A percentile compares a stretch with the other conserved stretches of the same genome.
phyloP scores from a whole-genome alignment of 1,140 invertebrate genomes.

The Cheumatopsyche charites region DNA sequence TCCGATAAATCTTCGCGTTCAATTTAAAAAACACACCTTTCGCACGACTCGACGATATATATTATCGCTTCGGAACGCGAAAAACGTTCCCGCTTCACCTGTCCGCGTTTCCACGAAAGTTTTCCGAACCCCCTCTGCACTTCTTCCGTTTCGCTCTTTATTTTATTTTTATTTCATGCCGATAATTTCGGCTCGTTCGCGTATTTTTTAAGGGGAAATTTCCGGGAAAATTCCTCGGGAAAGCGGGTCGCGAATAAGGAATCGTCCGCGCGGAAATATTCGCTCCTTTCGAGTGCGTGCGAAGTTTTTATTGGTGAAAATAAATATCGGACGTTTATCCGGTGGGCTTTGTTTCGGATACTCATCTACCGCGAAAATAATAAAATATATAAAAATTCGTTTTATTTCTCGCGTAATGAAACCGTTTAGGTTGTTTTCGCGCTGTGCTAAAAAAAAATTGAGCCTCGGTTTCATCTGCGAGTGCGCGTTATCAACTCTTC shows the following conservation, averaged over 20 bases:
- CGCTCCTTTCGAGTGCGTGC: constrained; percentile 8
- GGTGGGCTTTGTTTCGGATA: too few species aligned
- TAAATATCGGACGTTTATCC: constrained; percentile 13
- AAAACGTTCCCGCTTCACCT: constrained; percentile 7
- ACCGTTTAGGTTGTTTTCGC: too few species aligned
- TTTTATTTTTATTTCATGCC: constrained; percentile 4
- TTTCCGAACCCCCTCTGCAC: too few species aligned
- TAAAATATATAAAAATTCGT: too few species aligned
- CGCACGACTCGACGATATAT: constrained; percentile 14
- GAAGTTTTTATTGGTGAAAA: constrained; percentile 25
- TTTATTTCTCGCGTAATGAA: too few species aligned
- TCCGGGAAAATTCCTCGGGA: neutral
- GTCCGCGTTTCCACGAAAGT: constrained; percentile 16
- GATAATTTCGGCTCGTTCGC: constrained; percentile 19
- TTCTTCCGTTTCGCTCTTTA: too few species aligned
- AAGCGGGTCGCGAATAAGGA: too few species aligned
- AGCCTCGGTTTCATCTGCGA: neutral
- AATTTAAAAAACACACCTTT: constrained; percentile 24
- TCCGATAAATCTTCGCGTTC: constrained; percentile 40
- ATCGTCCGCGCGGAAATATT: constrained; percentile 24
- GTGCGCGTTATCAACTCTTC: constrained; percentile 13
- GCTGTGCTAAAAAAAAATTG: too few species aligned
- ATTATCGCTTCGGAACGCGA: constrained; percentile 21
- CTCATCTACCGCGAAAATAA: too few species aligned
- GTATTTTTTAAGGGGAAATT: neutral